Conservation (phyloP, 1,140 invertebrate species). For the Drosophila mayri region DNA sequence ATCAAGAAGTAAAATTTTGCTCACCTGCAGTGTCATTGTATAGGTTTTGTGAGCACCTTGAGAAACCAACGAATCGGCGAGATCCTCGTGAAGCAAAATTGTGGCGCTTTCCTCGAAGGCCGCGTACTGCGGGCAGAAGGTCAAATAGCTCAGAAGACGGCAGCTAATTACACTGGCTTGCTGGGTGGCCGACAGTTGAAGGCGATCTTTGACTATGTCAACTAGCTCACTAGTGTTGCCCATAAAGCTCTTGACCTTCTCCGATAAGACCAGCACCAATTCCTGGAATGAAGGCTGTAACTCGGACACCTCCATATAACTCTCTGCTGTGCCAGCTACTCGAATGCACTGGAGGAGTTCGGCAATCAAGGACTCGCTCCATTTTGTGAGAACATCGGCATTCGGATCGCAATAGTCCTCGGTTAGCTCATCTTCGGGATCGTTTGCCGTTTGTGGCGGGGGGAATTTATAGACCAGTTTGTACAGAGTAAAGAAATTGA, state of each 20-base stretch:
- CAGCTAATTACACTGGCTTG: conserved; percentile 52
- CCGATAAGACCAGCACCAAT: conserved; percentile 55
- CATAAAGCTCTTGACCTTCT: conserved; percentile 63
- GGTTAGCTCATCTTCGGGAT: conserved; percentile 74
- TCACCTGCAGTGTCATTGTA: conserved; percentile 66
- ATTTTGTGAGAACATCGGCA: conserved; percentile 73
- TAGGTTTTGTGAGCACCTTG: conserved; percentile 63
- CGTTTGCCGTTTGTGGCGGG: conserved; percentile 35
- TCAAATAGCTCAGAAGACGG: conserved; percentile 58
- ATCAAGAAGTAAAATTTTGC: not conserved
- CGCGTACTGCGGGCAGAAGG: conserved; percentile 52
- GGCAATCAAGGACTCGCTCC: conserved; percentile 61
- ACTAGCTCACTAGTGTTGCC: conserved; percentile 58
- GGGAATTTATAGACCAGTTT: conserved; percentile 62
- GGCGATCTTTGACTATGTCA: conserved; percentile 58
- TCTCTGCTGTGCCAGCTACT: conserved; percentile 49
- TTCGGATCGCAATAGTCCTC: conserved; percentile 83
- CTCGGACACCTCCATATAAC: conserved; percentile 51
- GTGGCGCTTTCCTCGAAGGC: conserved; percentile 73
- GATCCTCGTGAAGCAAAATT: conserved; percentile 70
- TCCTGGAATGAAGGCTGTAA: conserved; percentile 25
- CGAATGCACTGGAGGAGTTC: conserved; percentile 63
- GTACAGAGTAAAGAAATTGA: conserved; percentile 65
- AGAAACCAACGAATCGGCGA: conserved; percentile 59
- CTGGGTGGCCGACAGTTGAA: conserved; percentile 35